A percentile compares a stretch with the other conserved stretches of the same genome.
Evolutionary conservation across 2,888 invertebrate species (phyloP).

Genomic region (Mythimna loreyi): DNA sequence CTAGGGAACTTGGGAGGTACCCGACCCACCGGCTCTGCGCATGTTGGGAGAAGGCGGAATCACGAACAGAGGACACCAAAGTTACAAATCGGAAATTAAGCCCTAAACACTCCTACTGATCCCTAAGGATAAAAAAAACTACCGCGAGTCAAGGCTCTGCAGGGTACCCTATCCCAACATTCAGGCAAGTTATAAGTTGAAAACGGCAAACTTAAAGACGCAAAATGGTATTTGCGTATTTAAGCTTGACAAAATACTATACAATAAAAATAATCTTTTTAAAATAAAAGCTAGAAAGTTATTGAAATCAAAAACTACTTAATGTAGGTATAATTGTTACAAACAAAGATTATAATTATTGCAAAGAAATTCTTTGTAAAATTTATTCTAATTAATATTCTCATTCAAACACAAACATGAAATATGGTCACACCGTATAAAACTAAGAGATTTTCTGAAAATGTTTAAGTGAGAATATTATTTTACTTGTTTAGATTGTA

Average conservation of each 20-base stretch:
- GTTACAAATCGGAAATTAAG: conserved; percentile 56
- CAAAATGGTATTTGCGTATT: conserved; percentile 76
- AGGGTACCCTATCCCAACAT: conserved; percentile 99
- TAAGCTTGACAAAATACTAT: conserved; percentile 63
- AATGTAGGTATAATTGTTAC: background rate
- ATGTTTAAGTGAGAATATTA: conserved; percentile 35
- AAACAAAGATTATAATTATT: conserved; percentile 65
- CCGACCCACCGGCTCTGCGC: conserved; percentile 92
- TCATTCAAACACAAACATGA: conserved; percentile 18
- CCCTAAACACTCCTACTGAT: conserved; percentile 75
- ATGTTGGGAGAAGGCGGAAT: conserved; percentile 90
- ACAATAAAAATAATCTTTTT: conserved; percentile 63
- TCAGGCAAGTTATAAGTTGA: conserved; percentile 93
- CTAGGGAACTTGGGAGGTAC: conserved; percentile 92
- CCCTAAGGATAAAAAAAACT: conserved; percentile 57
- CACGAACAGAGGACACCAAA: conserved; percentile 76
- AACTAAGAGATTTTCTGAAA: background rate
- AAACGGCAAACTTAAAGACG: conserved; percentile 74
- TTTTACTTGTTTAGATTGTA: conserved; percentile 2
- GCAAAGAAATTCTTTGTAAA: conserved; percentile 16
- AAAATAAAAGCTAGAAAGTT: background rate
- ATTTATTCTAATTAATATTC: conserved; percentile 34
- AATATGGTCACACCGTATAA: background rate
- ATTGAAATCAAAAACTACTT: conserved; percentile 12
- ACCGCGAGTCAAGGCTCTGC: conserved; percentile 90